Percentiles rank a stretch among this genome's conserved stretches.
phyloP scores from a whole-genome alignment of 2,797 vertebrate species.

The Argyrosomus regius region DNA sequence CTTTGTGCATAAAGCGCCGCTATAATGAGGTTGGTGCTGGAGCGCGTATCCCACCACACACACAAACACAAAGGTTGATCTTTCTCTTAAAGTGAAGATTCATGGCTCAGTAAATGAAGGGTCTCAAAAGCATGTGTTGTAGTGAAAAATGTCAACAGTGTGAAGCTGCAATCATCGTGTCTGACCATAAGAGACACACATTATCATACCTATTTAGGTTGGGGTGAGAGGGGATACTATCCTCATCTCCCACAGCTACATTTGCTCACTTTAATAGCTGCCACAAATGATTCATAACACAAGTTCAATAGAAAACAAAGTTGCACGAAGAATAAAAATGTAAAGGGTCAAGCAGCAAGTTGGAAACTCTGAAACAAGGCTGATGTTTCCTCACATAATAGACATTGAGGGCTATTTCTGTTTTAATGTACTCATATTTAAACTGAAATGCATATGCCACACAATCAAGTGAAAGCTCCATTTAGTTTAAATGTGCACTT shows the following conservation, averaged over 20 bases:
- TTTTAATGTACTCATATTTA: conserved; percentile 9
- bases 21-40: conserved; percentile 80
- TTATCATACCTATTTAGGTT: neutral
- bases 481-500: conserved; percentile 30
- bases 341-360: conserved; percentile 5
- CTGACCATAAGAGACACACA: conserved; percentile 3
- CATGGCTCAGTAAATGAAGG: conserved; percentile 59
- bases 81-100: conserved; percentile 61
- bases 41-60: conserved; percentile 33
- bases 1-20: conserved; percentile 80
- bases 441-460: neutral
- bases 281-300: neutral
- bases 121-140: conserved; percentile 37
- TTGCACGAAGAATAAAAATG: neutral
- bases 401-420: neutral
- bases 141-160: conserved; percentile 15
- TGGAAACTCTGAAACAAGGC: neutral
- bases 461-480: conserved; percentile 2
- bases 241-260: neutral
- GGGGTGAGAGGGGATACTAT: neutral
- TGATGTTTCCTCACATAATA: neutral
- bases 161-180: neutral
- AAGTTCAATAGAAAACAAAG: neutral
- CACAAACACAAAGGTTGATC: conserved; percentile 52
- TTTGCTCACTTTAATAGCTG: neutral